phyloP scores from a whole-genome alignment of 2,888 invertebrate species.

The Didymodactylos carnosus region DNA sequence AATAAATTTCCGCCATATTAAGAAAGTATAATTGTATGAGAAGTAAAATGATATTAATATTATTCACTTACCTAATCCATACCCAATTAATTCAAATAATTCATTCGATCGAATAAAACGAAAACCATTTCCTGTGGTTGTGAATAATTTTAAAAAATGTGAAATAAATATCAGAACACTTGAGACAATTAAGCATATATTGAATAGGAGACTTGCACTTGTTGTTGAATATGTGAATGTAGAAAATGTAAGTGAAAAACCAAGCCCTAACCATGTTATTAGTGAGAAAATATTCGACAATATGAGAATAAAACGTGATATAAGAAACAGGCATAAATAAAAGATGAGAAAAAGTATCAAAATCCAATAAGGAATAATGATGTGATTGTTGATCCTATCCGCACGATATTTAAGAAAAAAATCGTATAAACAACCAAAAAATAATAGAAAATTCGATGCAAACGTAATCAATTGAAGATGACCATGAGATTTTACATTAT shows the following conservation, averaged over 20 bases:
- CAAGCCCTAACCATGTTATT: neutral
- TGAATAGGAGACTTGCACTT: neutral
- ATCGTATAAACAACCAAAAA: neutral
- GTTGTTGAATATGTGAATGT: neutral
- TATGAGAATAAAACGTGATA: neutral
- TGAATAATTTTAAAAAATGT: neutral
- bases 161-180: neutral
- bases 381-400: too few species aligned
- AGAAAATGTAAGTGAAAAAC: neutral
- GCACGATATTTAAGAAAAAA: neutral
- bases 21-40: too few species aligned
- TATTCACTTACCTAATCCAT: neutral
- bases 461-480: too few species aligned
- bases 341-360: neutral
- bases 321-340: neutral
- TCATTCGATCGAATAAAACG: neutral
- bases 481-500: too few species aligned
- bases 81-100: neutral
- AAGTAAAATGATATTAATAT: neutral
- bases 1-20: too few species aligned
- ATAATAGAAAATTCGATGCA: neutral
- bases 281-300: neutral
- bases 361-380: neutral
- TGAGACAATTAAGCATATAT: neutral
- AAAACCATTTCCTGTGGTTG: neutral